phyloP scores from a whole-genome alignment of 1,140 invertebrate species.

The Atta cephalotes region DNA sequence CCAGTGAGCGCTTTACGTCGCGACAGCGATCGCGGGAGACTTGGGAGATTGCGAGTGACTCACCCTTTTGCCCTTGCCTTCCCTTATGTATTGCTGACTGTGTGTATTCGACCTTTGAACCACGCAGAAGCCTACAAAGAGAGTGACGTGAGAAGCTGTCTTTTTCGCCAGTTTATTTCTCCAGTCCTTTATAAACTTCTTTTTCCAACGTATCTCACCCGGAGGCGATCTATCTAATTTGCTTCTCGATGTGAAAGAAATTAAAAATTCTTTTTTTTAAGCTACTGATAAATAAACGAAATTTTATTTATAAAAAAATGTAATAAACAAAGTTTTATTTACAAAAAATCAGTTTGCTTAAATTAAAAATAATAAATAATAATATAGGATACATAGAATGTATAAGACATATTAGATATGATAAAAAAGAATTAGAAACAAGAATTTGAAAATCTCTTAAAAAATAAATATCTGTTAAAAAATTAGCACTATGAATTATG shows the following conservation, averaged over 20 bases:
- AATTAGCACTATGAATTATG: neutral
- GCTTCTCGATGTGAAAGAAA: constrained; percentile 41
- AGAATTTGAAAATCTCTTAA: neutral
- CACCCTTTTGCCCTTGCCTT: constrained; percentile 91
- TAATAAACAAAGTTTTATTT: too few relatives aligned
- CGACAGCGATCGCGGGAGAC: constrained; percentile 46
- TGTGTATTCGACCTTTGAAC: constrained; percentile 91
- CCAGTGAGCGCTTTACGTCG: constrained; percentile 17
- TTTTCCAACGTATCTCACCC: constrained; percentile 24
- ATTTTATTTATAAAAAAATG: neutral
- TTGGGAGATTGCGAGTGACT: constrained; percentile 81
- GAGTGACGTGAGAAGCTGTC: constrained; percentile 73
- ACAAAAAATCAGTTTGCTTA: neutral
- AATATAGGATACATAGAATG: neutral
- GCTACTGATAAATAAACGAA: neutral
- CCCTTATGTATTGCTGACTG: constrained; percentile 90
- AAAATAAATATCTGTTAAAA: neutral
- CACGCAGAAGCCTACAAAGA: constrained; percentile 90
- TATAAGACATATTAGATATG: neutral
- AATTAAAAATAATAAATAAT: neutral
- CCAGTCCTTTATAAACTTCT: constrained; percentile 20
- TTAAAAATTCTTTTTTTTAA: constrained; percentile 39
- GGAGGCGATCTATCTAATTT: constrained; percentile 53
- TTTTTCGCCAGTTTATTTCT: constrained; percentile 69
- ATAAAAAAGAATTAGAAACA: neutral